Evolutionary conservation across 2,797 vertebrate genomes (phyloP), one percentile per base, ranked within the genome.

Genomic region (Odontamblyopus rebecca): DNA sequence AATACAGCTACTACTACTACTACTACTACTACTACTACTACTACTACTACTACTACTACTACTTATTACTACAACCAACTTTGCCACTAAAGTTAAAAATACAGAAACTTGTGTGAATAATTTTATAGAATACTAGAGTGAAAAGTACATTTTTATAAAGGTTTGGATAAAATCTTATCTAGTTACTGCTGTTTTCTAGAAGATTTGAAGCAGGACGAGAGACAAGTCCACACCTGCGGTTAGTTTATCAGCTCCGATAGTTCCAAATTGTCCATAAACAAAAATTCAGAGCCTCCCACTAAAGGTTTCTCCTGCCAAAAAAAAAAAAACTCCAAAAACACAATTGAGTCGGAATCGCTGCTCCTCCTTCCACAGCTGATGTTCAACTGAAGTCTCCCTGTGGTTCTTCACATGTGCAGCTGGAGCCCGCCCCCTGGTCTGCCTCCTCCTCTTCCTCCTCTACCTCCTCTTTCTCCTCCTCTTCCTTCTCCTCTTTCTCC

Each of bases 391-490:
- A 50, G 63, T 8, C 44, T 26, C 6, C 50, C 6, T 65, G 63
- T 27, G 63, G 63, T 63, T 23, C 9, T 50, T 0, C 6, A 27
- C 63, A 50, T 65, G 63, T 50, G 26, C 41, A 29, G 23, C 1
- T 19, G 1, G 6, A 9, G 63, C 76, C 89, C 90, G 86, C 89
- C 86, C 87, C 79, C 78, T 27, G 79, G 78, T 84, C 87, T 89
- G 81, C 18, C 59, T 23, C 41, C 4, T 27, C 29, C 16, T 12
- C 61, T 61, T 83, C 85, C 89, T 86, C 80, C 83, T 35, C 32
- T 6, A 6, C 32, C 1, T 35, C 6, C 32, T 7, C 30, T 5
- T 32, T 5, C 4, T 32, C 30, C 30, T 32, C 30, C 30, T 32
- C 30, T 4, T 30, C 30, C 4, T 30, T 30, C 30, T 32, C 30